Base-by-base conservation (phyloP, 2,888 invertebrate species). In the Lobophora halterata region DNA sequence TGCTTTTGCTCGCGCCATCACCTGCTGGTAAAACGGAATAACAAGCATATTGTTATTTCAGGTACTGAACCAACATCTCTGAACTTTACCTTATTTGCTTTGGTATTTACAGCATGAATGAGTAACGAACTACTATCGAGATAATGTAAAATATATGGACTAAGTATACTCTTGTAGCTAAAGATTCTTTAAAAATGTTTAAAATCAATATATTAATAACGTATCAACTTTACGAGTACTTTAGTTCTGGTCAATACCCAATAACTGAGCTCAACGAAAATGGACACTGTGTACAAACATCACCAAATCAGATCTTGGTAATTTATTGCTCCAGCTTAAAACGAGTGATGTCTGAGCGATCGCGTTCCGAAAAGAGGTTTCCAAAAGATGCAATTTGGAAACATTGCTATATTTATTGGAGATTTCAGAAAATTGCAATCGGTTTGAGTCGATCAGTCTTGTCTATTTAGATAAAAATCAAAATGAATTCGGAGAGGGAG, bases 361-460 rank as follows among this genome's bases (percentile, higher is more conserved):
- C 34, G 40, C 30, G 32, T 28, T 45, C 32, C 12, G 7, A 30
- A 20, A 19, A 37, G 41, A 29, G 28, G 48, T 51, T 53, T 53
- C 7, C 19, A 42, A 51, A 57, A 52, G 32, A 49, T 51, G 48
- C 55, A 49, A 58, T 65, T 59, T 56, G 30, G 48, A 54, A 58
- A 50, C 41, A 54, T 48, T 55, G 52, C 51, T 49, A 55, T 61
- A 53, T 56, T 52, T 58, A 52, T 49, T 43, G 46, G 32, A 31
- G 52, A 53, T 56, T 49, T 48, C 32, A 42, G 49, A 41, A 52
- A 55, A 60, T 51, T 58, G 52, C 33, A 42, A 49, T 55, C 48
- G 46, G 30, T 37, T 21, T 45, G 38, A 19, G 19, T 40, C 39
- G 52, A 37, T 37, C 25, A 33, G 26, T 18, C 19, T 9, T 41